Evolutionary conservation across 2,888 invertebrate species (phyloP).

Genomic region (Melolontha melolontha): DNA sequence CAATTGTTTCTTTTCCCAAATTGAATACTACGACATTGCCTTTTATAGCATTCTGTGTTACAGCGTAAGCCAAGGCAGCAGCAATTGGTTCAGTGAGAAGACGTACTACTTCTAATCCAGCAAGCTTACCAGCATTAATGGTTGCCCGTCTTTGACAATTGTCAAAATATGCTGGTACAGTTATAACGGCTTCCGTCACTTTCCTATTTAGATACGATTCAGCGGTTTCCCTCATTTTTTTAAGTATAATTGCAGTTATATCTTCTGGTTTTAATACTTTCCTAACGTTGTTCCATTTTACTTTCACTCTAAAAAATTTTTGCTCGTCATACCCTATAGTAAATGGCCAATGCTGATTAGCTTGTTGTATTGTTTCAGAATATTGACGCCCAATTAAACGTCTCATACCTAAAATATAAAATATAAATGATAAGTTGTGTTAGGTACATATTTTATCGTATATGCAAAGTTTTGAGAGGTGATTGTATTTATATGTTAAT

Average conservation of each 20-base stretch:
- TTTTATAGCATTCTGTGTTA: slow-evolving; percentile 41
- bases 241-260: slow-evolving; percentile 48
- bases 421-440: too few species aligned
- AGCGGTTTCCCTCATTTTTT: slow-evolving; percentile 46
- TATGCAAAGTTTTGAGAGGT: too few species aligned
- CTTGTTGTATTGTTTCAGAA: slow-evolving; percentile 48
- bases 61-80: slow-evolving; percentile 50
- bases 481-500: too few species aligned
- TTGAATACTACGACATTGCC: slow-evolving; percentile 50
- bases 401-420: slow-evolving; percentile 53
- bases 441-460: too few species aligned
- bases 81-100: slow-evolving; percentile 53
- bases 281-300: slow-evolving; percentile 40
- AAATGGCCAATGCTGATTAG: slow-evolving; percentile 48
- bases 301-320: too few species aligned
- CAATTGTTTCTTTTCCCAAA: slow-evolving; percentile 54
- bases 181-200: slow-evolving; percentile 52
- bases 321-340: slow-evolving; percentile 47
- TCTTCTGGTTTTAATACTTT: slow-evolving; percentile 47
- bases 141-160: slow-evolving; percentile 52
- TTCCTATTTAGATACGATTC: slow-evolving; percentile 42
- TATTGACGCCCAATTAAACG: slow-evolving; percentile 52
- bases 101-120: slow-evolving; percentile 49
- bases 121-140: slow-evolving; percentile 50
- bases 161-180: slow-evolving; percentile 55